Evolutionary conservation across 2,113 vertebrate species (phyloP), one percentile per base, ranked within the genome.

Genomic region (Seriola quinqueradiata): DNA sequence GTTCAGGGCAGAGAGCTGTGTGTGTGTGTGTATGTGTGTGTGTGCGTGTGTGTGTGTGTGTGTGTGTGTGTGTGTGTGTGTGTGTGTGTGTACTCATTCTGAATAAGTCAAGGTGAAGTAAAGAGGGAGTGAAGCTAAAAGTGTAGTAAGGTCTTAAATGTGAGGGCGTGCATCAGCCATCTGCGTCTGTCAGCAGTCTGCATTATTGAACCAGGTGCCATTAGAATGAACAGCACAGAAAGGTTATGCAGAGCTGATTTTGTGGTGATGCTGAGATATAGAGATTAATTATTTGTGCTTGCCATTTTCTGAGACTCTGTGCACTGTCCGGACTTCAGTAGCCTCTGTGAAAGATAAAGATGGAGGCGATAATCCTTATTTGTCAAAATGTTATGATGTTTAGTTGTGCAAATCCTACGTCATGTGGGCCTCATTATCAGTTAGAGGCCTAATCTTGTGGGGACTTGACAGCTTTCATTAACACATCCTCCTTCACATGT

Each of bases 151-250:
- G 8, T 46, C 36, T 75, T 32, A 8, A 50, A 38, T 67, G 16
- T 11, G 25, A 72, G 69, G 71, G 40, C 69, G 81, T 75, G 76
- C 81, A 77, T 81, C 68, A 74, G 72, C 76, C 71, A 72, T 88
- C 77, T 52, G 57, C 73, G 66, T 70, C 57, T 70, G 64, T 84
- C 72, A 82, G 76, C 67, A 50, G 61, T 71, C 13, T 81, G 68
- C 66, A 67, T 87, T 85, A 90, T 87, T 92, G 79, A 91, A 80
- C 63, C 50, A 72, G 70, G 40, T 60, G 46, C 73, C 77, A 74
- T 84, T 87, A 83, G 16, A 73, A 57, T 76, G 50, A 85, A 60
- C 23, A 64, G n/a, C 11, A 50, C 46, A 55, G 81, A 75, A 28
- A 67, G 21, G 61, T 74, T 77, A 34, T 78, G 66, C 72, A 72